phyloP scores from a whole-genome alignment of 2,113 vertebrate genomes.

The Chloroceryle aenea region DNA sequence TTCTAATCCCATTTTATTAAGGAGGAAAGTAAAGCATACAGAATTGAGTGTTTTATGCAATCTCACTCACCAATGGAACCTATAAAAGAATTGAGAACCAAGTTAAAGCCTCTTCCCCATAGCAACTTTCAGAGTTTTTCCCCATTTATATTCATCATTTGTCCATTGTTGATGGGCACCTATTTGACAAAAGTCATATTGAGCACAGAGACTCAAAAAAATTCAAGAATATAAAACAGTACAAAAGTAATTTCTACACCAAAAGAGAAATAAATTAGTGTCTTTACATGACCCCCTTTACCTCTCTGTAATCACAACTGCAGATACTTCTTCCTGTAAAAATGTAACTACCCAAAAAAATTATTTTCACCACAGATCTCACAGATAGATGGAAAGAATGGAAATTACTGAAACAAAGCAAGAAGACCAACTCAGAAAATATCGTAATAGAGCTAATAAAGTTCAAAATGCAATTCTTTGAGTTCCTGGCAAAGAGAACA shows the following conservation, averaged over 20 bases:
- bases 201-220: background rate
- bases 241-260: background rate
- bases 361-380: constrained; percentile 8
- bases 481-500: background rate
- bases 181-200: background rate
- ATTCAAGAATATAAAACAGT: background rate
- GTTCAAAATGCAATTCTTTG: constrained; percentile 5
- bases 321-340: background rate
- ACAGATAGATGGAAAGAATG: background rate
- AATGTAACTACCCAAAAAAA: constrained; percentile 4
- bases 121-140: background rate
- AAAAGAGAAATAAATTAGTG: background rate
- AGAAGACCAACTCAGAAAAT: background rate
- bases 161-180: background rate
- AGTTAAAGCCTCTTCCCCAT: background rate
- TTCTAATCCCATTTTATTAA: background rate
- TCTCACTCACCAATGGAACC: background rate
- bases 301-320: background rate
- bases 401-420: constrained; percentile 26
- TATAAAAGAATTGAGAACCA: background rate
- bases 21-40: background rate
- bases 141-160: background rate
- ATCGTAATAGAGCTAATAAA: background rate
- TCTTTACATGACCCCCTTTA: background rate
- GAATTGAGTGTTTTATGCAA: background rate